Evolutionary conservation across 1,140 invertebrate genomes (phyloP), one percentile per base, ranked within the genome.

Genomic region (Manduca sexta): DNA sequence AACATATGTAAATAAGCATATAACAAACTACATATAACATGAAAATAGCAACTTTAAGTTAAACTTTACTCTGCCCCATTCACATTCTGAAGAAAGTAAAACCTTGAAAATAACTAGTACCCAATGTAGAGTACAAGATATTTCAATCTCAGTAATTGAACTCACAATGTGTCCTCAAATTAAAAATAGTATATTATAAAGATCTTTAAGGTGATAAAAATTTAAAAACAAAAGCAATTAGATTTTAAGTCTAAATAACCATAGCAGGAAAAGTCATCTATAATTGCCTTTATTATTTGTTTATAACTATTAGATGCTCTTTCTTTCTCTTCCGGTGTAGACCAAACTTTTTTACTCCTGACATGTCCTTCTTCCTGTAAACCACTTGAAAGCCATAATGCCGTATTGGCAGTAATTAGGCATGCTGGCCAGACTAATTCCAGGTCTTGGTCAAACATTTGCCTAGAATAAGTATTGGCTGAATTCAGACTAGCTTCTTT

Each of bases 361-460:
- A 84, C 78, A 71, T 84, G 75, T 7, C 81, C 81, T 49, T 79
- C 78, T 51, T 78, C 50, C 58, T 82, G 78, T 14, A 81, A 51
- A 2, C 81, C 81, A 55, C 56, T 70, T 10, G 64, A 66, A 4
- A 84, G 49, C 81, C 81, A 84, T 17, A 81, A 40, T 10, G 77
- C 77, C 34, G 79, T 80, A 48, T 84, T 84, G 0, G 72, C 79
- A 13, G 69, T 56, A 53, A 81, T 76, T 26, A 81, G 56, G 47
- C 75, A 78, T 16, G 74, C 64, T 37, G 74, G 72, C 4, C 53
- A 69, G 43, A 83, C 77, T 8, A 60, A 43, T 53, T 57, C 66
- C 26, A 85, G 57, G 48, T 81, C 81, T 33, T 61, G 17, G 4
- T 68, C 39, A 49, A 85, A 80, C 49, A 65, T 59, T 42, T 56